Evolutionary conservation across 2,888 invertebrate species (phyloP).

Genomic region (Eilema depressum): DNA sequence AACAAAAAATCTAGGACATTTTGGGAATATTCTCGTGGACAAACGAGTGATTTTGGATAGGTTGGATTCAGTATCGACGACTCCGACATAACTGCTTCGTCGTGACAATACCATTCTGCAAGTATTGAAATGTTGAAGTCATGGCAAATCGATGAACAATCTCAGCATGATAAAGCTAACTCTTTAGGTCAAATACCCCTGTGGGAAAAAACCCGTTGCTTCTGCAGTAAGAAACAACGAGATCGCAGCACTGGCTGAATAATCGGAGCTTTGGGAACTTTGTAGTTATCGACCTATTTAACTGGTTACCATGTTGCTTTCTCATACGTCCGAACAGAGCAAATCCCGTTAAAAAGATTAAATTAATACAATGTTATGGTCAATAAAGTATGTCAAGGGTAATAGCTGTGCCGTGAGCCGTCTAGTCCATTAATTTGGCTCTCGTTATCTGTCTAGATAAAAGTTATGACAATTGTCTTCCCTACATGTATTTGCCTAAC

Average conservation of each 20-base stretch:
- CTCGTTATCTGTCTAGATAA: slow-evolving; percentile 17
- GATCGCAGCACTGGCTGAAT: background rate
- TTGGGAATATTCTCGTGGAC: background rate
- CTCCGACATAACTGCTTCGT: background rate
- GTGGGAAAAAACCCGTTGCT: background rate
- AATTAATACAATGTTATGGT: slow-evolving; percentile 3
- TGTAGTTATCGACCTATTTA: background rate
- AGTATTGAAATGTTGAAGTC: background rate
- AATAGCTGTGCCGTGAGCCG: background rate
- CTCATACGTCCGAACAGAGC: background rate
- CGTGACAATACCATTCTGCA: background rate
- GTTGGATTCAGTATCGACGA: background rate
- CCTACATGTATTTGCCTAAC: slow-evolving; percentile 4
- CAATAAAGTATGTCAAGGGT: slow-evolving; percentile 7
- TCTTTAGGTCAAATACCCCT: background rate
- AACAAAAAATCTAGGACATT: background rate
- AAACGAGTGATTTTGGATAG: background rate
- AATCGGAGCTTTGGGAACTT: background rate
- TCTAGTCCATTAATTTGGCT: slow-evolving; percentile 21
- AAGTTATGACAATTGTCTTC: slow-evolving; percentile 1
- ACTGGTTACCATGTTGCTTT: background rate
- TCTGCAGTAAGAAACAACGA: too few relatives aligned
- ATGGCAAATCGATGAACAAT: background rate
- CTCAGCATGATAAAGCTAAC: background rate
- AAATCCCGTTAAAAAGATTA: background rate